A percentile compares a stretch with the other conserved stretches of the same genome.
Conservation (phyloP, 2,888 invertebrate genomes). For the Oxytorus armatus region DNA sequence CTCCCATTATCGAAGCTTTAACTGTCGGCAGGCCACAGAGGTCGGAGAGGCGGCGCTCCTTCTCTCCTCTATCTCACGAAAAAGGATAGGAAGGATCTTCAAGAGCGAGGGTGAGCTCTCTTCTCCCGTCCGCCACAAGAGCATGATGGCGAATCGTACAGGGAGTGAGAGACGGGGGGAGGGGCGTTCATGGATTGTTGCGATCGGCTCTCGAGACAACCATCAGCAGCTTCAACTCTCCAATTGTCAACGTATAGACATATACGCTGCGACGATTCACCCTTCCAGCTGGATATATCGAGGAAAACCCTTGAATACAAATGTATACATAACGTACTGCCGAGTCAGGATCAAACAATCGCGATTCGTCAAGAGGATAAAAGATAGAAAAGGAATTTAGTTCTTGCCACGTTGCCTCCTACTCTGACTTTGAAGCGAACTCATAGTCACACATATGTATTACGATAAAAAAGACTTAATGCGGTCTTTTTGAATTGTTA, state of each 20-base stretch:
- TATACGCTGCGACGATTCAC: conserved; percentile 43
- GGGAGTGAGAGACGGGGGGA: no score
- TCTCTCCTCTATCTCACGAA: conserved; percentile 49
- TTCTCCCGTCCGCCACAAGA: conserved; percentile 15
- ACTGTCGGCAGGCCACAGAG: conserved; percentile 65
- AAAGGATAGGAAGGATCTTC: conserved; percentile 56
- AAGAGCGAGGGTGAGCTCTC: conserved; percentile 34
- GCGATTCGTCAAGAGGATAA: conserved; percentile 32
- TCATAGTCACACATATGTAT: neutral
- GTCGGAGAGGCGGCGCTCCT: conserved; percentile 56
- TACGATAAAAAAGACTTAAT: neutral
- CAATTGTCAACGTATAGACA: conserved; percentile 39
- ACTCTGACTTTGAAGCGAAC: conserved; percentile 9
- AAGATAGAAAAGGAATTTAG: no score
- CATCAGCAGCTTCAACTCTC: conserved; percentile 55
- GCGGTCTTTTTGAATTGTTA: neutral
- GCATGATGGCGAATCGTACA: conserved; percentile 52
- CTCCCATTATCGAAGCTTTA: conserved; percentile 70
- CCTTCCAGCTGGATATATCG: conserved; percentile 38
- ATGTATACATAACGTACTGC: conserved; percentile 50
- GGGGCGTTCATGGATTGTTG: conserved; percentile 73
- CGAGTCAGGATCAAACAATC: conserved; percentile 44
- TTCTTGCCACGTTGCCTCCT: neutral
- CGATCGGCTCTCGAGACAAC: conserved; percentile 67
- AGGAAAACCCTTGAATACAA: conserved; percentile 53